Evolutionary conservation across 1,140 invertebrate genomes (phyloP), one percentile per base, ranked within the genome.

Genomic region (Drosophila insularis): DNA sequence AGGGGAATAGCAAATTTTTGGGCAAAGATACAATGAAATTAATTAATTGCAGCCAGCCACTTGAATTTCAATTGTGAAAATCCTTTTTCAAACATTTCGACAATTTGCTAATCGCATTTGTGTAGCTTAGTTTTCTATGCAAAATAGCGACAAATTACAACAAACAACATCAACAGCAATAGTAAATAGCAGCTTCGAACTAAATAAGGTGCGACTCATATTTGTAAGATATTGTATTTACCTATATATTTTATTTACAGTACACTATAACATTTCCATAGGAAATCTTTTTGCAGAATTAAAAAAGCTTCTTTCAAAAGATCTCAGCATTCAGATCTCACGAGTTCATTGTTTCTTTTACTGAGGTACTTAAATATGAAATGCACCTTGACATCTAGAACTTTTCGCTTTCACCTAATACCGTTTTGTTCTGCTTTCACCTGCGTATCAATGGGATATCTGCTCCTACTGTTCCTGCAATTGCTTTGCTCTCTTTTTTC

Each of bases 51-150:
- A 71, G 68, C 71, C 63, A 82, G 55, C 74, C 75, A 82, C 80
- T 89, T 89, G 80, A 89, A 89, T 89, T 89, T 89, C 84, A 89
- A 89, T 84, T 21, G 53, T 37, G 80, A 63, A 43, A 65, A 53
- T 43, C 73, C 59, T 58, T 80, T 66, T 61, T 56, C 53, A 4
- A n/a, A 40, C 32, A 23, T 21, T 50, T 74, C 61, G 27, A 56
- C 75, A 62, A 74, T 74, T 75, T 43, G 62, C 71, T 89, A 89
- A 89, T 89, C 84, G 73, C 70, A 80, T 89, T 89, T 74, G 73
- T 53, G 10, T 11, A 68, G 63, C 68, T 74, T 63, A 81, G 78
- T 87, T 81, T 67, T 58, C 76, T 63, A 80, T 74, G 76, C 73
- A 80, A 89, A 84, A 75, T 67, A 67, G 80, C 70, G 77, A 70